Evolutionary conservation across 2,797 vertebrate genomes (phyloP).

Genomic region (Prionace glauca): DNA sequence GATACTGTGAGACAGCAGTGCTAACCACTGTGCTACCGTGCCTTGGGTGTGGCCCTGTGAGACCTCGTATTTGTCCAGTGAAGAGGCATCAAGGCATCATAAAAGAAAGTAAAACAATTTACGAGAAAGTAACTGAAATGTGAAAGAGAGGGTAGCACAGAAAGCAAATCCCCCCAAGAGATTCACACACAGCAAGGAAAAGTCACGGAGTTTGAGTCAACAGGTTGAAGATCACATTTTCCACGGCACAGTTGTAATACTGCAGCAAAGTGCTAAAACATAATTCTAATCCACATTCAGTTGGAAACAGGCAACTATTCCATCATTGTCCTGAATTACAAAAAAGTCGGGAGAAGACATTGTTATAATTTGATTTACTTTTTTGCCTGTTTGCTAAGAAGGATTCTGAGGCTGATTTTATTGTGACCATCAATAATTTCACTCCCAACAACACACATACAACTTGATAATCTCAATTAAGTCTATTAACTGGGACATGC

Average conservation of each 20-base stretch:
- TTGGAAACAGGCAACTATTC: background rate
- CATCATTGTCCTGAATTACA: background rate
- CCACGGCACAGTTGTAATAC: background rate
- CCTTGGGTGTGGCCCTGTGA: background rate
- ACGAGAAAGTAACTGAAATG: background rate
- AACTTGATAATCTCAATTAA: background rate
- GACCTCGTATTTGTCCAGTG: background rate
- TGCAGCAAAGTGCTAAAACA: background rate
- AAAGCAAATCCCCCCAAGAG: background rate
- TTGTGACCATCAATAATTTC: background rate
- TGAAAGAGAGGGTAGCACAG: background rate
- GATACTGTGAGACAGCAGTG: too few relatives aligned
- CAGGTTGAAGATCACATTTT: background rate
- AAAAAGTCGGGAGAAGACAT: background rate
- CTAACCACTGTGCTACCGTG: too few relatives aligned
- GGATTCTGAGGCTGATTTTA: background rate
- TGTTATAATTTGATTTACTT: background rate
- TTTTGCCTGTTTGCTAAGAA: background rate
- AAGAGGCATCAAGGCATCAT: background rate
- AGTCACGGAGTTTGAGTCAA: background rate
- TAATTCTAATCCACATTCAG: background rate
- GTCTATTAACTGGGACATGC: background rate
- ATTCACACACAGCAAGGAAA: background rate
- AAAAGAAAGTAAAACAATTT: background rate
- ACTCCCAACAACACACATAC: background rate